Evolutionary conservation across 2,797 vertebrate genomes (phyloP).

Genomic region (Gorsachius magnificus): DNA sequence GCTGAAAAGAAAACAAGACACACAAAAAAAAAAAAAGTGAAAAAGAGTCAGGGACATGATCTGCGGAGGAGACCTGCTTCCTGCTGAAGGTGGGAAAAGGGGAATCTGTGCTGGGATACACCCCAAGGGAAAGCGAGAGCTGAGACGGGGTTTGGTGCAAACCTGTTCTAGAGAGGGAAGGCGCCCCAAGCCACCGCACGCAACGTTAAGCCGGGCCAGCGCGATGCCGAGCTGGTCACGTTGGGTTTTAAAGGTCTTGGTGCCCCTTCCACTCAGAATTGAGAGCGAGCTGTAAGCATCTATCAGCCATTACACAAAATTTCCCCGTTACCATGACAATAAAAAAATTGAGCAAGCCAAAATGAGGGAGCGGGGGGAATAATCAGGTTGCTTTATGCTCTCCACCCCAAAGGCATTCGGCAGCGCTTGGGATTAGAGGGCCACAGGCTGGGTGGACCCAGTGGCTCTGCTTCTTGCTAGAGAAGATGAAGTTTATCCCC

Average conservation of each 20-base stretch:
- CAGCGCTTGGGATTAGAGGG: rapidly evolving
- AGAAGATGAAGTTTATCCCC: neutral
- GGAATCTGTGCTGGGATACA: neutral
- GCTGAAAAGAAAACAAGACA: constrained; percentile 21
- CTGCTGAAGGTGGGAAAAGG: neutral
- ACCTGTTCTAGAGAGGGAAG: neutral
- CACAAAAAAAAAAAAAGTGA: neutral
- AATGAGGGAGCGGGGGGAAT: neutral
- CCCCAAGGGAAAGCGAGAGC: neutral
- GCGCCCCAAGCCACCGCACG: neutral
- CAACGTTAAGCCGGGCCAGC: neutral
- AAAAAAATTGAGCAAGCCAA: neutral
- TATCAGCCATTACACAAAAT: neutral
- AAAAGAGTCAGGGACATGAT: neutral
- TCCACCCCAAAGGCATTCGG: neutral
- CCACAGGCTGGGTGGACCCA: neutral
- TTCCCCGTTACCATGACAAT: neutral
- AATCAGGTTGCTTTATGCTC: neutral
- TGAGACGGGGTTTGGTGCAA: neutral
- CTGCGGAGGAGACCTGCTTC: neutral
- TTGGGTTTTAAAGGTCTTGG: neutral
- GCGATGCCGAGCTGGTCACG: rapidly evolving
- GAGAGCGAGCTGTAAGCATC: neutral
- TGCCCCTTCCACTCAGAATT: neutral
- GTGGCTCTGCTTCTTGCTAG: neutral